These are phyloP conservation scores for Sphaeramia orbicularis DNA, from an alignment of 2,797 vertebrate species.

Conservation along the genomic window DNA sequence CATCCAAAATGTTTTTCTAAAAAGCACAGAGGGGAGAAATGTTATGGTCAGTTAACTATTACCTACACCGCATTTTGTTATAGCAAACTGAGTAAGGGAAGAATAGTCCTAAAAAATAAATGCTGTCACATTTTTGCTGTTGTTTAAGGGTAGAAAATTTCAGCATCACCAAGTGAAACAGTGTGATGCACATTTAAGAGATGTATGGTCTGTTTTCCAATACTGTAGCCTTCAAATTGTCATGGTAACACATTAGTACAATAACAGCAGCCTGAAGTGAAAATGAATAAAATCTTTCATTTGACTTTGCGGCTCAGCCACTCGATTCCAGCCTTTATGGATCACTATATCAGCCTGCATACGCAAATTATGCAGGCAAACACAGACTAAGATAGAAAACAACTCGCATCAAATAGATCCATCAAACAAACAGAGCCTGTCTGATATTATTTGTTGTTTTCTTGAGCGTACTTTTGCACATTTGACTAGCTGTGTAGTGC, in stretches of 20 bases:
- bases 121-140: constrained; percentile 12
- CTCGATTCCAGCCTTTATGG: constrained; percentile 42
- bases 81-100: constrained; percentile 18
- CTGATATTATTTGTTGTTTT: constrained; percentile 63
- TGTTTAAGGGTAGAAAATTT: constrained; percentile 15
- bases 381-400: constrained; percentile 38
- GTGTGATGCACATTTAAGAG: constrained; percentile 3
- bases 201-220: neutral
- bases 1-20: constrained; percentile 39
- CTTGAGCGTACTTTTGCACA: constrained; percentile 52
- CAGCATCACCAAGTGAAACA: neutral
- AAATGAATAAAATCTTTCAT: constrained; percentile 42
- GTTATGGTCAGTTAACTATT: constrained; percentile 69
- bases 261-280: constrained; percentile 24
- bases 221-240: constrained; percentile 26
- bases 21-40: constrained; percentile 58
- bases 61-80: constrained; percentile 37
- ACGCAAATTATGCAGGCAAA: constrained; percentile 41
- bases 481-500: constrained; percentile 57
- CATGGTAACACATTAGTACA: constrained; percentile 46
- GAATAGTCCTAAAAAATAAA: constrained; percentile 17
- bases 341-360: constrained; percentile 54
- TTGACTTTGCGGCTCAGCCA: constrained; percentile 38
- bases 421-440: constrained; percentile 66
- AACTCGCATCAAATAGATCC: constrained; percentile 55